phyloP scores from a whole-genome alignment of 2,797 vertebrate species.

The Pogonophryne albipinna region DNA sequence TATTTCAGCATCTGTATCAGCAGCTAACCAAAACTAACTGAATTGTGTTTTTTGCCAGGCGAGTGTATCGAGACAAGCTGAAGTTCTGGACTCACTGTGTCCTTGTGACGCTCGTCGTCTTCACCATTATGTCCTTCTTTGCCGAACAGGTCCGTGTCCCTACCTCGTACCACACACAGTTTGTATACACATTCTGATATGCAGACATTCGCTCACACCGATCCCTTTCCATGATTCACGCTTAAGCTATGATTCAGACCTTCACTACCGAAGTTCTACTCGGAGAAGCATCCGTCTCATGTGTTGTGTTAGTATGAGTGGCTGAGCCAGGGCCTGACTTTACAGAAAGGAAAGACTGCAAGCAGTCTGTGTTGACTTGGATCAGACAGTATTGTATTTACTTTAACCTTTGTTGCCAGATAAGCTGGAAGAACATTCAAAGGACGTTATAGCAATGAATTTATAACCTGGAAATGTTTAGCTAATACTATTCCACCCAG shows the following conservation, averaged over 20 bases:
- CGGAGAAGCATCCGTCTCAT: slow-evolving; percentile 35
- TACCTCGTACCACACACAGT: not conserved
- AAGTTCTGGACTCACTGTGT: slow-evolving; percentile 99
- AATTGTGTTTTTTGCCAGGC: slow-evolving; percentile 81
- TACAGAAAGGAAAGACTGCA: slow-evolving; percentile 54
- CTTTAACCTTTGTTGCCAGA: slow-evolving; percentile 27
- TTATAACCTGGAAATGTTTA: slow-evolving; percentile 12
- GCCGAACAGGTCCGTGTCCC: slow-evolving; percentile 94
- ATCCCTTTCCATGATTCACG: slow-evolving; percentile 64
- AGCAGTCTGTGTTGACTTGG: slow-evolving; percentile 42
- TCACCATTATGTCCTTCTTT: slow-evolving; percentile 97
- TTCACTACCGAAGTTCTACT: slow-evolving; percentile 22
- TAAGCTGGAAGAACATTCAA: not conserved
- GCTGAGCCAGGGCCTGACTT: slow-evolving; percentile 49
- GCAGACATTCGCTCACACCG: slow-evolving; percentile 4
- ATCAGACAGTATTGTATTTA: slow-evolving; percentile 7
- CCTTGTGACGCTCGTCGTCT: slow-evolving; percentile 93
- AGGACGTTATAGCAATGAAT: not conserved
- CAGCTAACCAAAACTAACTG: not conserved
- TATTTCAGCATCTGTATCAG: not conserved
- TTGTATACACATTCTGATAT: slow-evolving; percentile 33
- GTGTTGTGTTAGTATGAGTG: slow-evolving; percentile 32
- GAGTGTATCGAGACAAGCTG: slow-evolving; percentile 94
- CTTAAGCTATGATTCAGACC: slow-evolving; percentile 59
- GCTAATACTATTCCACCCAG: slow-evolving; percentile 1